phyloP scores from a whole-genome alignment of 2,113 vertebrate genomes.

The Pygoscelis adeliae region DNA sequence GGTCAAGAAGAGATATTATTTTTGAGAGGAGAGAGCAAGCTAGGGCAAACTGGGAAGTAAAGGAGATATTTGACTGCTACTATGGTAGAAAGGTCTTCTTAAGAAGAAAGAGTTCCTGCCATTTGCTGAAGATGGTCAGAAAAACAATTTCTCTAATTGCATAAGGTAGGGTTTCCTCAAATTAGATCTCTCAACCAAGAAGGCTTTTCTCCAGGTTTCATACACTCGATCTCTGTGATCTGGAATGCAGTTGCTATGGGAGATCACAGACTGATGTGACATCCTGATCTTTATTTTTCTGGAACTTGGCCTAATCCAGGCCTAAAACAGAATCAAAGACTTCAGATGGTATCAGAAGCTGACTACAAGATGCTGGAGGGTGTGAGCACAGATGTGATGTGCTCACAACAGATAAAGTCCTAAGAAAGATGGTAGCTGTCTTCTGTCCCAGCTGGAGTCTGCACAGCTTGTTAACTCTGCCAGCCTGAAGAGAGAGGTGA shows the following conservation, averaged over 20 bases:
- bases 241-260: background rate
- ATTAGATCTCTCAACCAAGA: background rate
- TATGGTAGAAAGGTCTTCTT: background rate
- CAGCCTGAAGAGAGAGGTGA: background rate
- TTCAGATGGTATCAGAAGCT: background rate
- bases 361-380: background rate
- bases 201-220: background rate
- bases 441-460: background rate
- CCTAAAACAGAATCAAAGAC: background rate
- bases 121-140: background rate
- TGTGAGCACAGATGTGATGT: background rate
- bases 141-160: background rate
- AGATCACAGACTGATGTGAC: background rate
- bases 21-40: background rate
- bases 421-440: background rate
- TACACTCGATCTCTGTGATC: background rate
- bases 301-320: background rate
- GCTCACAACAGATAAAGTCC: background rate
- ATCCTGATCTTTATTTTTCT: background rate
- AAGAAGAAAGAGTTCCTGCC: background rate
- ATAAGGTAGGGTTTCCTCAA: background rate
- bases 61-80: background rate
- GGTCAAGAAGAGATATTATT: background rate
- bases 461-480: background rate
- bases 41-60: background rate